These are phyloP conservation scores for Pollenia amentaria DNA, from an alignment of 2,888 invertebrate genomes.

Conservation along the genomic window DNA sequence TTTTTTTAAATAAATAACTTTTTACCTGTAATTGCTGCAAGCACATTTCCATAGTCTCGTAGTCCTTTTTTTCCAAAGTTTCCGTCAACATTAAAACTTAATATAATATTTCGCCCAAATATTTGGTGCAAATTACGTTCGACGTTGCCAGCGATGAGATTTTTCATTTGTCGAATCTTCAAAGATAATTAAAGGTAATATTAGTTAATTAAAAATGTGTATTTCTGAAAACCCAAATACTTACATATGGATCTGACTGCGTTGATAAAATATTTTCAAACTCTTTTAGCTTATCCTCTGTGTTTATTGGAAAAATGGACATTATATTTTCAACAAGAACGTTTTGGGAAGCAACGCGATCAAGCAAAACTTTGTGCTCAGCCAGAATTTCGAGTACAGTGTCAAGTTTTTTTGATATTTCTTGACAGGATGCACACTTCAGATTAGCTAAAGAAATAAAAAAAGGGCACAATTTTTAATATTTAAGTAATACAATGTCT, in stretches of 20 bases:
- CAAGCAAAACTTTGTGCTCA: conserved; percentile 28
- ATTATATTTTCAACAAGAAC: neutral
- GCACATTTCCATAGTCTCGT: conserved; percentile 19
- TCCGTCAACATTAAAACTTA: neutral
- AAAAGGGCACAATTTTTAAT: conserved; percentile 5
- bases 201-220: conserved; percentile 6
- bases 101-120: conserved; percentile 35
- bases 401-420: conserved; percentile 3
- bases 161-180: too few species aligned
- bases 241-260: conserved; percentile 25
- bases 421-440: conserved; percentile 1
- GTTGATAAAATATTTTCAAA: conserved; percentile 17
- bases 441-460: conserved; percentile 10
- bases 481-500: neutral
- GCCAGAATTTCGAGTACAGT: conserved; percentile 15
- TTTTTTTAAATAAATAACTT: neutral
- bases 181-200: too few species aligned
- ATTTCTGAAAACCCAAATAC: conserved; percentile 8
- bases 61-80: conserved; percentile 14
- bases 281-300: conserved; percentile 15
- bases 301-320: conserved; percentile 18
- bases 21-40: conserved; percentile 15
- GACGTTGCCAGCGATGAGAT: conserved; percentile 1
- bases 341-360: neutral
- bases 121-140: conserved; percentile 29